Percentiles rank a stretch among this genome's conserved stretches.
Conservation (phyloP, 2,113 vertebrate species). For the Passer montanus region DNA sequence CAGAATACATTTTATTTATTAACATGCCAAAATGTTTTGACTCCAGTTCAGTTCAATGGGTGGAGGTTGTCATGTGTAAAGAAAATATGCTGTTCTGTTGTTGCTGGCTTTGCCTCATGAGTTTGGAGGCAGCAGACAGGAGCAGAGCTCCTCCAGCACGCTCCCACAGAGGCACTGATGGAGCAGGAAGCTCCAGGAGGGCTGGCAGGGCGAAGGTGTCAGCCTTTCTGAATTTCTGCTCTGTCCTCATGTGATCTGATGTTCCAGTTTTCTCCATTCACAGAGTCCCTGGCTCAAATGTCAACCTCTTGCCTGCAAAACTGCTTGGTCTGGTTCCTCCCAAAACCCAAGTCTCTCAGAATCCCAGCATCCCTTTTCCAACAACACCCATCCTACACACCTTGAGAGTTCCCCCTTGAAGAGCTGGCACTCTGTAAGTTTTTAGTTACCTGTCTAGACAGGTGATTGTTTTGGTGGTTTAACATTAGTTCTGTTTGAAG, state of each 20-base stretch:
- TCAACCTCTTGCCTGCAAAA: neutral
- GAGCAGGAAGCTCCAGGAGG: neutral
- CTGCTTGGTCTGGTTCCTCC: neutral
- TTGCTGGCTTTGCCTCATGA: neutral
- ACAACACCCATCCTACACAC: neutral
- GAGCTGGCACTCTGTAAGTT: neutral
- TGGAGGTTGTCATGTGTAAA: neutral
- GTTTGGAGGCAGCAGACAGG: neutral
- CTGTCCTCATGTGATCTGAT: neutral
- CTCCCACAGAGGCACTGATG: neutral
- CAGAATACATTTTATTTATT: neutral
- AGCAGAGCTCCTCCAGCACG: neutral
- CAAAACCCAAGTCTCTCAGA: neutral
- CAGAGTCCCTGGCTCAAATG: accelerated
- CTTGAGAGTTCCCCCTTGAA: neutral
- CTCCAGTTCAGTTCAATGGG: neutral
- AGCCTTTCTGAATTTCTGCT: neutral
- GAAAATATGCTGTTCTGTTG: neutral
- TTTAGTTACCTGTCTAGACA: neutral
- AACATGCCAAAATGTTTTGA: neutral
- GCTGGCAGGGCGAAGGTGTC: neutral
- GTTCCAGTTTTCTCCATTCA: neutral
- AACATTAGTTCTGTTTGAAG: neutral
- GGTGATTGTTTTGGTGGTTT: neutral
- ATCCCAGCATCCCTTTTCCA: neutral